phyloP scores from a whole-genome alignment of 2,888 invertebrate genomes.

The Sarcophaga rosellei region DNA sequence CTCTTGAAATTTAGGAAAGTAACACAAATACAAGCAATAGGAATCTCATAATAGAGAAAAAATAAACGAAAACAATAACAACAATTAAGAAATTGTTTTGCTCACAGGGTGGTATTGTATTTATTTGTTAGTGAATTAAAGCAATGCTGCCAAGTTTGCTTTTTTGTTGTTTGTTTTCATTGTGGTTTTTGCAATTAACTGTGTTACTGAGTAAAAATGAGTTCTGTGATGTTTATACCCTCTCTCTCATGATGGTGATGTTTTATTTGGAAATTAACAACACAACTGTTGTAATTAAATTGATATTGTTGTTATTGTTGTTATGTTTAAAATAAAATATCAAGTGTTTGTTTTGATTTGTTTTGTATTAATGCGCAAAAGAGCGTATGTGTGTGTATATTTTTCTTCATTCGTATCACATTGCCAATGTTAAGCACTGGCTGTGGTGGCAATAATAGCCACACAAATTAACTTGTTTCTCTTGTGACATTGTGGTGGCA shows the following conservation, averaged over 20 bases:
- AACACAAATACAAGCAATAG: not conserved
- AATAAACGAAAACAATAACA: not conserved
- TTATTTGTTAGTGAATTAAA: not conserved
- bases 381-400: not conserved
- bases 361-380: not conserved
- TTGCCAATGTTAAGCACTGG: not conserved
- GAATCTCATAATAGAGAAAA: not conserved
- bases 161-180: not conserved
- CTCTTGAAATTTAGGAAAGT: too few relatives aligned
- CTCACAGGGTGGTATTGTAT: constrained; percentile 21
- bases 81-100: not conserved
- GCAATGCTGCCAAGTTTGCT: constrained; percentile 8
- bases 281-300: constrained; percentile 67
- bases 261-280: constrained; percentile 31
- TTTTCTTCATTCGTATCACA: not conserved
- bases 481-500: not conserved
- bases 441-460: constrained; percentile 34
- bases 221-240: not conserved
- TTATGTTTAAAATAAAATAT: constrained; percentile 10
- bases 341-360: constrained; percentile 57
- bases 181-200: not conserved
- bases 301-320: constrained; percentile 25
- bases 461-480: constrained; percentile 75
- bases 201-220: not conserved
- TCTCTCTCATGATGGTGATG: not conserved